phyloP scores from a whole-genome alignment of 1,140 invertebrate genomes.

The Orius insidiosus region DNA sequence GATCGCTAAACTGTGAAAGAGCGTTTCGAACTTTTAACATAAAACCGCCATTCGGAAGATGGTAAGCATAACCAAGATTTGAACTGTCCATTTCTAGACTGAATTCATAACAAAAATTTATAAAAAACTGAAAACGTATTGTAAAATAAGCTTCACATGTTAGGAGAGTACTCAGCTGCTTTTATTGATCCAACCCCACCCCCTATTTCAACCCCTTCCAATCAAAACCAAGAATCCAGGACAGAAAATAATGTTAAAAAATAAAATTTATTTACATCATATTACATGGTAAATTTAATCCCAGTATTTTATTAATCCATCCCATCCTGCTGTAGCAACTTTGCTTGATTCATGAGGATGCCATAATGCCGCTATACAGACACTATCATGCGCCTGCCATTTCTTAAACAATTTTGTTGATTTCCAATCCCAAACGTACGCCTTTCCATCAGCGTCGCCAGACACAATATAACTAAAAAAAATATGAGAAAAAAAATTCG shows the following conservation, averaged over 20 bases:
- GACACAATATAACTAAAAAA: conserved; percentile 81
- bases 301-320: conserved; percentile 97
- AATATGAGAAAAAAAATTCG: conserved; percentile 9
- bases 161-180: not conserved
- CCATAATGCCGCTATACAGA: conserved; percentile 89
- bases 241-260: not conserved
- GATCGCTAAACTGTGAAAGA: conserved; percentile 74
- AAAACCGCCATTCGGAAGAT: conserved; percentile 63
- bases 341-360: conserved; percentile 98
- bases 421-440: conserved; percentile 99
- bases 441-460: conserved; percentile 98
- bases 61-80: conserved; percentile 38
- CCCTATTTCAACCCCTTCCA: not conserved
- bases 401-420: conserved; percentile 94
- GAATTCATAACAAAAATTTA: conserved; percentile 2
- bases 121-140: conserved; percentile 3
- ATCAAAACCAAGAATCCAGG: not conserved
- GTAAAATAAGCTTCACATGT: not conserved
- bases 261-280: too few species aligned
- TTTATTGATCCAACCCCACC: conserved; percentile 6
- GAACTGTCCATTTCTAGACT: conserved; percentile 15
- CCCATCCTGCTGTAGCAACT: conserved; percentile 93
- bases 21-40: conserved; percentile 56
- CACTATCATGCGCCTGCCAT: conserved; percentile 97
- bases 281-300: conserved; percentile 43